phyloP scores from a whole-genome alignment of 37 sponge, comb jelly and placozoan species.

The Aphrocallistes beatrix region DNA sequence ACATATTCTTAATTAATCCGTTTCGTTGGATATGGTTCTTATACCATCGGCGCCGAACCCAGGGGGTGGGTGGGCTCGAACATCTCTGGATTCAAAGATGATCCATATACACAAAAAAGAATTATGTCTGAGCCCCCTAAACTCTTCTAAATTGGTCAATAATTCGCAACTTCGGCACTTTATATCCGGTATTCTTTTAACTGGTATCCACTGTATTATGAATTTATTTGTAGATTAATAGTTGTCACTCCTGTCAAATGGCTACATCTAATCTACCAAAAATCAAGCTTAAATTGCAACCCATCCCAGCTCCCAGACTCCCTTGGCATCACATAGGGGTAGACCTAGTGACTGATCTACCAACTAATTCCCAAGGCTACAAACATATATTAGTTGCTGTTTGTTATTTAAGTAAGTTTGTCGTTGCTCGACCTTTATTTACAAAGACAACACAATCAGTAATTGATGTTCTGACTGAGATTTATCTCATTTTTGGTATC shows the following conservation, averaged over 20 bases:
- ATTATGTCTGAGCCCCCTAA: too few species aligned
- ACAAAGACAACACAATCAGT: background rate
- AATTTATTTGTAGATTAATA: background rate
- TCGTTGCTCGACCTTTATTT: constrained; percentile 9
- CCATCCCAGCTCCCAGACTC: constrained; percentile 6
- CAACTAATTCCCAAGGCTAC: background rate
- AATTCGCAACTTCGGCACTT: too few species aligned
- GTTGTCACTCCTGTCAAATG: background rate
- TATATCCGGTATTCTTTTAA: too few species aligned
- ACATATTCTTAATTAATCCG: too few species aligned
- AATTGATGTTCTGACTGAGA: background rate
- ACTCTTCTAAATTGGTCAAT: too few species aligned
- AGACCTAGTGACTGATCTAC: too few species aligned
- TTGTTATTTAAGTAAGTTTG: constrained; percentile 15
- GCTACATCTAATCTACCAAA: background rate
- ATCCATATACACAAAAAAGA: too few species aligned
- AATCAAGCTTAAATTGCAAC: background rate
- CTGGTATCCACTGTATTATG: too few species aligned
- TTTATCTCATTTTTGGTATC: constrained; percentile 9
- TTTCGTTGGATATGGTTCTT: too few species aligned
- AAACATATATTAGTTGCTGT: background rate
- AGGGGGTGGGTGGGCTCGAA: too few species aligned
- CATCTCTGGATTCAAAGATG: too few species aligned
- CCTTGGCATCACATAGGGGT: constrained; percentile 13
- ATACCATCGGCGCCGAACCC: too few species aligned